Evolutionary conservation across 1,140 invertebrate genomes (phyloP), one percentile per base, ranked within the genome.

Genomic region (Zaprionus lachaisei): DNA sequence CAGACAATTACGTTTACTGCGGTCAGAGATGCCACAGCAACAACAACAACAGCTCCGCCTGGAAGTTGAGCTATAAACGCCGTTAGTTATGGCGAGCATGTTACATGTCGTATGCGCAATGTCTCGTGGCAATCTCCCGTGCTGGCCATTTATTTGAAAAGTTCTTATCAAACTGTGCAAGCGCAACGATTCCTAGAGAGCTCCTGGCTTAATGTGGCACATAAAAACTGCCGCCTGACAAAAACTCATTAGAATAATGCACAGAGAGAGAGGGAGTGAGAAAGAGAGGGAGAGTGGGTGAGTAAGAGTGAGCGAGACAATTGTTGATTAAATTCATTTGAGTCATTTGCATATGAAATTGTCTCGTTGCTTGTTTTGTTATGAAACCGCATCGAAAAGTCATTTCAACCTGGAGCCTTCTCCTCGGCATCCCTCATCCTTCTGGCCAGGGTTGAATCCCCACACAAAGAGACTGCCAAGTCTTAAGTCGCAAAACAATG

Each of bases 241-340:
- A 81, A 89, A 90, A 80, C 85, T 90, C 86, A 90, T 90, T 90
- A 90, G 85, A 90, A 90, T 90, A 90, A 90, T 90, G 85, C 85
- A 90, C 37, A 61, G 55, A 68, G 51, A 24, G 34, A 7, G 17
- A 20, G 17, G 0, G 17, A 22, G 22, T 68, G 38, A 82, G 31
- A 31, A 2, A 11, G 9, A 31, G 9, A 11, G 28, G 2, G 28
- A 31, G 7, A 9, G 28, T 14, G 24, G 56, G 49, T 51, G 54
- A 20, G 20, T 20, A 20, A 20, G 20, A 20, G 20, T 20, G 20
- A 49, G 22, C 1, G 55, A 84, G 54, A 90, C 85, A 90, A 90
- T 90, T 90, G 85, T 90, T 90, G 85, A 90, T 90, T 90, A 90
- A 90, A 90, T 90, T 82, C 85, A 90, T 85, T 89, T 77, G 75